Evolutionary conservation across 1,140 invertebrate species (phyloP), one percentile per base, ranked within the genome.

Genomic region (Achatina immaculata): DNA sequence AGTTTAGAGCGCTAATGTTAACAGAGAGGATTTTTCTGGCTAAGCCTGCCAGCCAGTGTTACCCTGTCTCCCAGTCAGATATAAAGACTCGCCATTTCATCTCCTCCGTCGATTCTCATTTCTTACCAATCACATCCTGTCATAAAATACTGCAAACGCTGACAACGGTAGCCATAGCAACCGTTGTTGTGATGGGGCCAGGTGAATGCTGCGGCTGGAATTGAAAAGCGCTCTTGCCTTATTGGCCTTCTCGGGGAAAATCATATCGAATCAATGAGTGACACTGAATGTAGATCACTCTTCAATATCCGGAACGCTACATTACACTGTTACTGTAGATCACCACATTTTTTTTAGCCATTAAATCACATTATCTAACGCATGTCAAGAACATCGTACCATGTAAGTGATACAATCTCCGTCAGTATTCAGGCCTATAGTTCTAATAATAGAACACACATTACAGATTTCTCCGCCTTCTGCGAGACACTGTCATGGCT

Each of bases 211-310:
- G 51, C 14, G 51, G n/a, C n/a, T 24, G 24, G 51, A 55, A 11
- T n/a, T 55, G 24, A 55, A 55, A 55, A 24, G 51, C 14, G 51
- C 21, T 14, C 51, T 24, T 55, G 51, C 51, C 51, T 55, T 55
- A 55, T 55, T 55, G 51, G 51, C 51, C 51, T 55, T n/a, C 21
- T 11, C 7, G 14, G n/a, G 24, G 51, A 14, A 55, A 55, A 55
- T 55, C 51, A 55, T 55, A 24, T 55, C 51, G 51, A 55, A 55
- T 55, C 51, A 55, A 55, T 55, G 51, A 55, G n/a, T 55, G 51
- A 55, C 51, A 55, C 51, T 55, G 51, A 55, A 55, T 14, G 3
- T 55, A 55, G 51, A 55, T 24, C 51, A 55, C 51, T 55, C 51
- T 4, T 55, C 51, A 6, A 55, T 55, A 21, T 55, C 51, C 51